Evolutionary conservation across 2,113 vertebrate genomes (phyloP).

Genomic region (Leiothrix lutea): DNA sequence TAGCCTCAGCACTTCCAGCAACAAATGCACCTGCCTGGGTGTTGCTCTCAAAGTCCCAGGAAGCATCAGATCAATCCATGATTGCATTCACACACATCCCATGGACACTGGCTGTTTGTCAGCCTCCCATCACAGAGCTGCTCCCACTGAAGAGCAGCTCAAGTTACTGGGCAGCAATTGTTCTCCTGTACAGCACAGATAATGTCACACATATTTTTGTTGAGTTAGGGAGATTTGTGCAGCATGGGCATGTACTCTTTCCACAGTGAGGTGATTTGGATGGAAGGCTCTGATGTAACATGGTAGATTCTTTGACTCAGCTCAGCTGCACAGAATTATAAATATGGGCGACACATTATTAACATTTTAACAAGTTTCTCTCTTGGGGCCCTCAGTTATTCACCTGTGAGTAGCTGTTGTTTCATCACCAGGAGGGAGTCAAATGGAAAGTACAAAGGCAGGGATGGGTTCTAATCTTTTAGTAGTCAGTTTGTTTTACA

Average conservation of each 20-base stretch:
- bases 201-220: background rate
- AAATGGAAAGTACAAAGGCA: slow-evolving; percentile 35
- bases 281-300: slow-evolving; percentile 30
- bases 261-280: background rate
- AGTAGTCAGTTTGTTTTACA: slow-evolving; percentile 18
- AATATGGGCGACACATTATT: slow-evolving; percentile 22
- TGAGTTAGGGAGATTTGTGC: background rate
- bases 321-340: background rate
- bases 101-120: background rate
- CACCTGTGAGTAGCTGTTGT: slow-evolving; percentile 41
- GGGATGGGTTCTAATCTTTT: background rate
- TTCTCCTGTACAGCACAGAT: background rate
- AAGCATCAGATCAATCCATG: background rate
- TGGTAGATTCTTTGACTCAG: background rate
- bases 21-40: background rate
- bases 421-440: slow-evolving; percentile 50
- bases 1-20: background rate
- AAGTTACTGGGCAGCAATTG: background rate
- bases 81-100: background rate
- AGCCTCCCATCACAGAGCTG: background rate
- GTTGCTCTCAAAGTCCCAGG: background rate
- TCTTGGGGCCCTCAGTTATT: slow-evolving; percentile 26
- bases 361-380: slow-evolving; percentile 59
- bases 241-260: background rate
- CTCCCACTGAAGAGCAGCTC: background rate